These are phyloP conservation scores for Scalopus aquaticus DNA, from an alignment of 2,113 vertebrate species.

Conservation along the genomic window DNA sequence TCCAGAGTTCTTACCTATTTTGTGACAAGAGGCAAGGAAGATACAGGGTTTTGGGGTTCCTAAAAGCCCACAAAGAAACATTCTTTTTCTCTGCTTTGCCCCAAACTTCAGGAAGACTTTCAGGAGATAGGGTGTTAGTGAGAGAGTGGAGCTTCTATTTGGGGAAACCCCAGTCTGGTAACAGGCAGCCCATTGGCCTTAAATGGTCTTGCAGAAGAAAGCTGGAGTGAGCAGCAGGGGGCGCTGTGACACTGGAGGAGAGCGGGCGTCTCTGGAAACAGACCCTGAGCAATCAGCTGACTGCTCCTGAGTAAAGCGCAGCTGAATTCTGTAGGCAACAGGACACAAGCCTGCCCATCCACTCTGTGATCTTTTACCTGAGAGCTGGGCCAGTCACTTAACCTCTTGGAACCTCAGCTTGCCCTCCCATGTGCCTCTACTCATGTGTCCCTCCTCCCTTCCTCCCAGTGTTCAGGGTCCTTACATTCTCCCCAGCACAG, in stretches of 20 bases:
- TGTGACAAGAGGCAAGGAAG: background rate
- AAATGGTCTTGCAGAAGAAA: background rate
- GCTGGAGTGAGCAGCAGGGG: slow-evolving; percentile 52
- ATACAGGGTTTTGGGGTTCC: too few species aligned
- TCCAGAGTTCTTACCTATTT: background rate
- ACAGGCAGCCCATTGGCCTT: too few species aligned
- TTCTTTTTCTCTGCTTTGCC: background rate
- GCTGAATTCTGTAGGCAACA: fast-evolving
- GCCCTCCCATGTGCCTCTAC: background rate
- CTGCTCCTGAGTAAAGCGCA: background rate
- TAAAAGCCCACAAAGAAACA: background rate
- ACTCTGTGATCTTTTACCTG: background rate
- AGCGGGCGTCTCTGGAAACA: background rate
- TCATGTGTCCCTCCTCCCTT: background rate
- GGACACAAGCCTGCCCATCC: fast-evolving
- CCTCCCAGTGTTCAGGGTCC: background rate
- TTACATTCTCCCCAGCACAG: background rate
- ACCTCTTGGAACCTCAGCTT: background rate
- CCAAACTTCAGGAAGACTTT: background rate
- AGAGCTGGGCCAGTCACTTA: background rate
- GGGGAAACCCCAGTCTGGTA: background rate
- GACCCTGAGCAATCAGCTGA: background rate
- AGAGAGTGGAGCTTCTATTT: background rate
- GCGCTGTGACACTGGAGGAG: background rate
- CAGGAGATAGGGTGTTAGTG: background rate